Conservation (phyloP, 2,888 invertebrate genomes). For the Napeogenes sylphis region DNA sequence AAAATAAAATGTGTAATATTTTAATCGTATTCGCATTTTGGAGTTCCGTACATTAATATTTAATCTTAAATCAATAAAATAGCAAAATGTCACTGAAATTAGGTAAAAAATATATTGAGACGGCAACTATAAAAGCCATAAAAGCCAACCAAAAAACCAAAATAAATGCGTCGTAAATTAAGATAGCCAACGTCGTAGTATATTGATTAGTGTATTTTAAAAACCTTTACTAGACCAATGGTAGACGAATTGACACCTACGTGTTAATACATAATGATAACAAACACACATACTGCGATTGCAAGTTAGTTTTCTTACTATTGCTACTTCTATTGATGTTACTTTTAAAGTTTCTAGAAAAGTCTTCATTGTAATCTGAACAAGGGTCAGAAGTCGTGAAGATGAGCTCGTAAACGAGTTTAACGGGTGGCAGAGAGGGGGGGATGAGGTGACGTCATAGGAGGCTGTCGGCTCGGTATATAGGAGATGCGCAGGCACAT, state of each 20-base stretch:
- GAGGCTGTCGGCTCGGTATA: constrained; percentile 63
- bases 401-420: constrained; percentile 61
- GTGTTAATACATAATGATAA: constrained; percentile 9
- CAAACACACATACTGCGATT: neutral
- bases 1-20: no score
- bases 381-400: constrained; percentile 47
- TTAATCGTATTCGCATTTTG: no score
- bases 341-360: constrained; percentile 6
- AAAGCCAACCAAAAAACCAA: no score
- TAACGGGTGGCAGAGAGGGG: constrained; percentile 32
- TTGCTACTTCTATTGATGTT: constrained; percentile 5
- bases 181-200: neutral
- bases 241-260: constrained; percentile 16
- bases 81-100: neutral
- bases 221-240: constrained; percentile 9
- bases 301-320: neutral
- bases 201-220: neutral
- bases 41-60: neutral
- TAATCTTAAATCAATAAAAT: neutral
- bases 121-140: neutral
- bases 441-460: constrained; percentile 59
- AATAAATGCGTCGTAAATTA: neutral
- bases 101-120: neutral
- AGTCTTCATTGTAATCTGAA: constrained; percentile 10
- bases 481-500: constrained; percentile 62